Percentiles rank a stretch among this genome's conserved stretches.
phyloP scores from a whole-genome alignment of 2,113 vertebrate genomes.

The Neolamprologus caudopunctatus region DNA sequence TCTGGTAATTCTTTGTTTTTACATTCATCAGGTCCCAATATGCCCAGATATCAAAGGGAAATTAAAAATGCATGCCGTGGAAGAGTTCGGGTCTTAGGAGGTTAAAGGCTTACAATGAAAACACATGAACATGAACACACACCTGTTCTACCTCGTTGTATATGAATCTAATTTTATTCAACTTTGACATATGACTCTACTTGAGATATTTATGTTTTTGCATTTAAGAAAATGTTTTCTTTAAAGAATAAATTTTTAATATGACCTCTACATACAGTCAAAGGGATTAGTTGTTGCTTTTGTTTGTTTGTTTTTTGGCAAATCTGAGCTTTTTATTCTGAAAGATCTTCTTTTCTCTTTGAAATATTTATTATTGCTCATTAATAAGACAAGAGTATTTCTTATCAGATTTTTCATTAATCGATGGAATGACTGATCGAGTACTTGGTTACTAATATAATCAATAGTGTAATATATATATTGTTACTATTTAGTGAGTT shows the following conservation, averaged over 20 bases:
- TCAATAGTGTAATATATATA: neutral
- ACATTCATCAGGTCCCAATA: too few species aligned
- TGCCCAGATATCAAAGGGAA: too few species aligned
- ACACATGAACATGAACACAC: neutral
- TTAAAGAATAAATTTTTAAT: neutral
- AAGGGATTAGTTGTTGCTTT: neutral
- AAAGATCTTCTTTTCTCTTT: neutral
- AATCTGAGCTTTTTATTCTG: neutral
- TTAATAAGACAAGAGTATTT: neutral
- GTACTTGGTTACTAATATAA: neutral
- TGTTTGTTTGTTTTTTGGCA: neutral
- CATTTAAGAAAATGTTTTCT: neutral
- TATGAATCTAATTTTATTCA: neutral
- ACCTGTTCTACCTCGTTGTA: neutral
- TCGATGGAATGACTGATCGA: neutral
- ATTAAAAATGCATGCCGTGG: too few species aligned
- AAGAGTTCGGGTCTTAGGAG: too few species aligned
- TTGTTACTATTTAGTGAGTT: neutral
- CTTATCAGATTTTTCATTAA: neutral
- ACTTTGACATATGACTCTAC: neutral
- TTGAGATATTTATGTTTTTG: neutral
- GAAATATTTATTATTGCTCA: neutral
- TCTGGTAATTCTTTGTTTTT: too few species aligned
- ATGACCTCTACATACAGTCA: neutral
- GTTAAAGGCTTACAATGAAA: neutral